Conservation (phyloP, 2,113 vertebrate genomes). For the Oreochromis tanganicae region DNA sequence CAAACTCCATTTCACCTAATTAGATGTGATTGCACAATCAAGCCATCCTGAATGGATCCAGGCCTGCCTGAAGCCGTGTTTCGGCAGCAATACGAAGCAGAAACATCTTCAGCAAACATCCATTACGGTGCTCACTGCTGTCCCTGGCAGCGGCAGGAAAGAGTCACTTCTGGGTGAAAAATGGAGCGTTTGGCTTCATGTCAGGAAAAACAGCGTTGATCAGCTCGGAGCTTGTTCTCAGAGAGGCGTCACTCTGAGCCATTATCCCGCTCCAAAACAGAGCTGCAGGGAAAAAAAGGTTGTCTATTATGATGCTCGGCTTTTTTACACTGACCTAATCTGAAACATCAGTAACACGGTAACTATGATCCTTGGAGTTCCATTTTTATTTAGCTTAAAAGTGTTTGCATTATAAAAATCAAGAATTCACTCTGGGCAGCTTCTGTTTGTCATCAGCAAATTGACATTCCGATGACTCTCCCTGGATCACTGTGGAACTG, state of each 20-base stretch:
- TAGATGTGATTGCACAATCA: slow-evolving; percentile 63
- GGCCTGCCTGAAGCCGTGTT: slow-evolving; percentile 1
- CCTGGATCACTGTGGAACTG: neutral
- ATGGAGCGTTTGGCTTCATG: slow-evolving; percentile 11
- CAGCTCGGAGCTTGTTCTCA: neutral
- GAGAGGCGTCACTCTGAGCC: neutral
- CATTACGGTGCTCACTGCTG: neutral
- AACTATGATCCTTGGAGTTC: neutral
- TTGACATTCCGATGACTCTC: neutral
- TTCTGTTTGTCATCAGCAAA: neutral
- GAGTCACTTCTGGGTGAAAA: slow-evolving; percentile 23
- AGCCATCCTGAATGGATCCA: slow-evolving; percentile 41
- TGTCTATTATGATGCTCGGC: neutral
- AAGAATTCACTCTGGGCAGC: neutral
- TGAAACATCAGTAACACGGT: neutral
- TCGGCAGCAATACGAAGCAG: neutral
- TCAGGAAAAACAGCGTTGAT: neutral
- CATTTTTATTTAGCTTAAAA: neutral
- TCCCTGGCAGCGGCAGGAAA: slow-evolving; percentile 9
- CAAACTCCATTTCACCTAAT: slow-evolving; percentile 59
- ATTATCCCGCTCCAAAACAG: neutral
- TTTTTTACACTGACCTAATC: neutral
- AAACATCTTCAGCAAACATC: slow-evolving; percentile 4
- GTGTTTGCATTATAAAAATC: neutral
- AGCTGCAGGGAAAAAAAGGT: neutral